These are phyloP conservation scores for Sinentomon sp. DNA, from an alignment of 2,888 invertebrate species.

Conservation along the genomic window DNA sequence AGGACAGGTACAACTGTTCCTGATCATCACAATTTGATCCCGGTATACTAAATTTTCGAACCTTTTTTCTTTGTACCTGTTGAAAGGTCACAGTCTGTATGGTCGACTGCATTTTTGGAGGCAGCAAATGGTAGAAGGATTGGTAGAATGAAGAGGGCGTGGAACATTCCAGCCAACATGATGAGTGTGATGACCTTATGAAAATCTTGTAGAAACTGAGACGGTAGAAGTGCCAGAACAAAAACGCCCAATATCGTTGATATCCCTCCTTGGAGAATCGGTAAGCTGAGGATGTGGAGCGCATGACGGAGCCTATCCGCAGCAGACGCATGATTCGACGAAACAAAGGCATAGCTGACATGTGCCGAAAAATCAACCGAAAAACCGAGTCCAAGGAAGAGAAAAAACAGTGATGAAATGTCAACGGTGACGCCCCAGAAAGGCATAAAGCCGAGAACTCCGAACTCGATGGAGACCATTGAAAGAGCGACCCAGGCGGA, in stretches of 20 bases:
- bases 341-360: conserved; percentile 23
- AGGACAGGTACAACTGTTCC: too few relatives aligned
- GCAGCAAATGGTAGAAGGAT: too few relatives aligned
- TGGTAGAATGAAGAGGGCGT: too few relatives aligned
- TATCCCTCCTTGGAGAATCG: conserved; percentile 22
- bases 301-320: conserved; percentile 20
- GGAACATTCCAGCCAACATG: too few relatives aligned
- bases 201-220: conserved; percentile 21
- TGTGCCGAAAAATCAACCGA: conserved; percentile 24
- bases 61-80: too few relatives aligned
- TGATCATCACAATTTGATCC: too few relatives aligned
- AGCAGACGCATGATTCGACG: conserved; percentile 18
- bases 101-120: too few relatives aligned
- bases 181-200: too few relatives aligned
- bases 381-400: conserved; percentile 23
- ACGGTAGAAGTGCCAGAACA: conserved; percentile 22
- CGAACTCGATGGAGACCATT: conserved; percentile 21
- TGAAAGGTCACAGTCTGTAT: too few relatives aligned
- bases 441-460: conserved; percentile 23
- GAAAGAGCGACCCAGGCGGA: conserved; percentile 22
- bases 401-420: conserved; percentile 22
- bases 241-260: conserved; percentile 22
- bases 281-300: conserved; percentile 22
- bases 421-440: conserved; percentile 22
- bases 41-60: too few relatives aligned